A percentile compares a stretch with the other conserved stretches of the same genome.
Conservation (phyloP, 2,888 invertebrate species). For the Willowsia nigromaculata region DNA sequence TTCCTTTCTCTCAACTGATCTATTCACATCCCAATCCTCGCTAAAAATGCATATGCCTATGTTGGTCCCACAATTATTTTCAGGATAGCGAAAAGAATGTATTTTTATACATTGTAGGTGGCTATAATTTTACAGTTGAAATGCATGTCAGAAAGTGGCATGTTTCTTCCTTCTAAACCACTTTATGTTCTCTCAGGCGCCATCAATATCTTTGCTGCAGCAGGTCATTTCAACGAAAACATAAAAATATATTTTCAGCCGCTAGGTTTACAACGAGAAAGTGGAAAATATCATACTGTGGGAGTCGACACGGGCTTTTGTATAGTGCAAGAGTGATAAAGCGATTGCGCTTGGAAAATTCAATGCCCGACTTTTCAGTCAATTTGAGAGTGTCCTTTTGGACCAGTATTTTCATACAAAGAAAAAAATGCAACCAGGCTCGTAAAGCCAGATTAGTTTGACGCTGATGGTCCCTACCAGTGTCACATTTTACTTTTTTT, state of each 20-base stretch:
- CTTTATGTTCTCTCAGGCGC: constrained; percentile 56
- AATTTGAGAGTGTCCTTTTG: constrained; percentile 59
- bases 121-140: background rate
- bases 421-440: constrained; percentile 44
- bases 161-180: constrained; percentile 24
- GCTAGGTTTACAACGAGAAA: background rate
- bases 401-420: background rate
- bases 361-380: constrained; percentile 47
- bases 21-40: background rate
- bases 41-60: too few species aligned
- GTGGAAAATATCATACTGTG: too few species aligned
- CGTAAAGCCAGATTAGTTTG: constrained; percentile 65
- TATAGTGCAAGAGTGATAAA: constrained; percentile 24
- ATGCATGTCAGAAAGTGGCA: background rate
- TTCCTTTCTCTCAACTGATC: background rate
- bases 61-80: too few species aligned
- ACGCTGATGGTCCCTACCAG: constrained; percentile 59
- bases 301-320: background rate
- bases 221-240: constrained; percentile 46
- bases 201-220: constrained; percentile 59
- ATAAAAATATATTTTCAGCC: constrained; percentile 33
- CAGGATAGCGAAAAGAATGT: background rate
- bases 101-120: background rate
- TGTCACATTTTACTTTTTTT: constrained; percentile 59
- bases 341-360: constrained; percentile 25